Evolutionary conservation across 1,140 invertebrate genomes (phyloP), one percentile per base, ranked within the genome.

Genomic region (Papilio glaucus): DNA sequence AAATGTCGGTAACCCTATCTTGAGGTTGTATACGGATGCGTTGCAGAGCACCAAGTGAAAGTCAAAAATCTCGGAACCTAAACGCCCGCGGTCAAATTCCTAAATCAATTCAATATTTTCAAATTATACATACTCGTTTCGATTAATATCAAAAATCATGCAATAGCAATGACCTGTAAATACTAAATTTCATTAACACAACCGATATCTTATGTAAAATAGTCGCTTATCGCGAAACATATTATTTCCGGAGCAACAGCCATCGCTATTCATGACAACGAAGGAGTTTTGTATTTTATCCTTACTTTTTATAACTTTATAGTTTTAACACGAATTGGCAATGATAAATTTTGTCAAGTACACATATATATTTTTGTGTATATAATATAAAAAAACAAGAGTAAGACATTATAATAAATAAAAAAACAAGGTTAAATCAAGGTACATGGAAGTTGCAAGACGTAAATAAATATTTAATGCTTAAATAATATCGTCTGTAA

Each of bases 31-130:
- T n/a, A 53, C 49, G 18, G 18, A 53, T 53, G 18, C 18, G 49
- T 24, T 26, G 49, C 49, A 53, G 49, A 53, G 49, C 21, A 33
- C 29, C 29, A 53, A 53, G 49, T 53, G 49, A 53, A 53, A 53
- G 49, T 53, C 21, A 53, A 53, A 53, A 53, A 24, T 18, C 10
- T 26, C 0, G 24, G 49, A 7, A 10, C 24, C 9, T 53, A 18
- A 3, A 53, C 49, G 49, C 8, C 49, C 49, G 10, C 18, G 18
- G 10, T 9, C 9, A 26, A 53, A 53, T 24, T 53, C 7, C 21
- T 10, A 53, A 10, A 57, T 57, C 9, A 26, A 57, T 26, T 12
- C 0, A 57, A 57, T 57, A 12, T 24, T 57, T 57, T 57, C 12
- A 26, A 57, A 3, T 26, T 12, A 13, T n/a, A n/a, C n/a, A n/a